A percentile compares a stretch with the other conserved stretches of the same genome.
Evolutionary conservation across 2,888 invertebrate species (phyloP).

Genomic region (Leistus spinibarbis): DNA sequence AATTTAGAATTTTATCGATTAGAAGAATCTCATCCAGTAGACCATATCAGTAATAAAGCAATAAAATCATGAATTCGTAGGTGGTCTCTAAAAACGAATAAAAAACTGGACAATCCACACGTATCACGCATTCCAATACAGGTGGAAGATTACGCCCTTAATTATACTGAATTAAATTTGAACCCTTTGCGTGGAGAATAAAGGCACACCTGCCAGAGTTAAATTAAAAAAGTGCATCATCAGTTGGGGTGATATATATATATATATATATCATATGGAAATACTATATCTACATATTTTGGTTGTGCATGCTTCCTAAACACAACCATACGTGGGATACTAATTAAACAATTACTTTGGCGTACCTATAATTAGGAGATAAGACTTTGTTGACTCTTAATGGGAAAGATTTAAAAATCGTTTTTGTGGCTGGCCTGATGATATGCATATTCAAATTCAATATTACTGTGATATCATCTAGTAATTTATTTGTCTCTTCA

Average conservation of each 20-base stretch:
- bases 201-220: background rate
- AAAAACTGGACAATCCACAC: background rate
- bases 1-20: too few species aligned
- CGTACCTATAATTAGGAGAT: constrained; percentile 24
- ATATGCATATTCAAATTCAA: constrained; percentile 41
- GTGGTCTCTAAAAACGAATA: background rate
- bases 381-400: constrained; percentile 6
- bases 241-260: background rate
- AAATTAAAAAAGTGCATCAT: background rate
- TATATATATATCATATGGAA: background rate
- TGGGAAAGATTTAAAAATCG: constrained; percentile 11
- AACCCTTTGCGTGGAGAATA: background rate
- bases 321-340: constrained; percentile 24
- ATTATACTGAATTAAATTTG: background rate
- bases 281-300: too few species aligned
- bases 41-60: too few species aligned
- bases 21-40: too few species aligned
- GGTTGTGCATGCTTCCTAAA: background rate
- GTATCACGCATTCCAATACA: background rate
- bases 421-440: constrained; percentile 13
- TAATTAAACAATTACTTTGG: constrained; percentile 32
- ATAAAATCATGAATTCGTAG: background rate
- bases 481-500: constrained; percentile 30
- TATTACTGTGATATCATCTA: constrained; percentile 39
- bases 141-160: background rate